Base-by-base conservation (phyloP, 2,888 invertebrate species). In the Athripsodes cinereus region DNA sequence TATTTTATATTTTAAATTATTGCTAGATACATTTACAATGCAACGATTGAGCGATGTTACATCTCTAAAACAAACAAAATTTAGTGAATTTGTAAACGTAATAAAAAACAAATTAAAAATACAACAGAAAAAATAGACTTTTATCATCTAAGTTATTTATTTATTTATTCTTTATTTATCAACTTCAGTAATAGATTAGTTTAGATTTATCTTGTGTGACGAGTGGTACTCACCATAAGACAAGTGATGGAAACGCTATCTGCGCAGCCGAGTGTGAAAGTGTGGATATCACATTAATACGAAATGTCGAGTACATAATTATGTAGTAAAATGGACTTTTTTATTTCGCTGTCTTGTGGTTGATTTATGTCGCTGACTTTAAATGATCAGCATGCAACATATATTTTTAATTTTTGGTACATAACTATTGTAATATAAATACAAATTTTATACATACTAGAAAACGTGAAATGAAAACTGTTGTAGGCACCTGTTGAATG, bases 131-230 rank as follows among this genome's bases (percentile, higher is more conserved):
- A 13, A 40, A 40, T 5, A 40, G 16, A 40, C 2, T 26, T n/a
- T 26, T n/a, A 40, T 40, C 40, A 40, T 13, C 40, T 16, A 13
- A n/a, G 13, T 40, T 40, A 40, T 40, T 40, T 40, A 40, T 40
- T 40, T 40, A 26, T 26, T 40, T 40, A 16, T 40, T 40, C 13
- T 13, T 40, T 40, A 40, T 40, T 40, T 40, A 40, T 40, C 40
- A 40, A 40, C 5, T 40, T 40, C 16, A 8, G 13, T 40, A 40
- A 40, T 40, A 40, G 5, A 40, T 40, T 40, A 40, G 40, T 40
- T 40, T 40, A 40, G 40, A 40, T 40, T 40, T 40, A 40, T 40
- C 40, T 40, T 40, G 40, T 40, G 40, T 40, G 40, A 40, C 40
- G 40, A 40, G 8, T 40, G 13, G 5, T 40, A 40, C 40, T 3